Conservation (phyloP, 2,113 vertebrate species). For the Fukomys damarensis region DNA sequence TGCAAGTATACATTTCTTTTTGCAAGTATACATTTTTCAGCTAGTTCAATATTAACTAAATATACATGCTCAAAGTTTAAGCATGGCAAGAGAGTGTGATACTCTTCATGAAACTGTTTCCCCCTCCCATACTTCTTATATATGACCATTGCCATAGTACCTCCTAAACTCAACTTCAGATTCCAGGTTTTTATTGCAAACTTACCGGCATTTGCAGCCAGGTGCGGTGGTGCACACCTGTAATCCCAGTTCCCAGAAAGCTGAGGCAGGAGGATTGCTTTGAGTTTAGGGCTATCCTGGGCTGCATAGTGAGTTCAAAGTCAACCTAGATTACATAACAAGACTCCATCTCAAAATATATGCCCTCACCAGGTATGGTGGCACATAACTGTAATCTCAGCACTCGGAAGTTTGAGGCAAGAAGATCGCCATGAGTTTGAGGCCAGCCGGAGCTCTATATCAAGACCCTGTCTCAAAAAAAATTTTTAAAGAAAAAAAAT, state of each 20-base stretch:
- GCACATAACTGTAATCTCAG: too few species aligned
- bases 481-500: neutral
- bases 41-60: neutral
- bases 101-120: neutral
- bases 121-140: neutral
- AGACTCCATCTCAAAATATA: neutral
- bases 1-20: neutral
- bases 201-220: neutral
- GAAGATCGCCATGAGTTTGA: too few species aligned
- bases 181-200: neutral
- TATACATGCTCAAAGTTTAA: neutral
- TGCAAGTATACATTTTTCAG: neutral
- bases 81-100: neutral
- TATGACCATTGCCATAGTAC: neutral
- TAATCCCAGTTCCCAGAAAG: neutral
- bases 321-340: neutral
- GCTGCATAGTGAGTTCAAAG: neutral
- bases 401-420: too few species aligned
- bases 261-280: neutral
- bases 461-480: neutral
- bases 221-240: neutral
- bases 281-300: neutral
- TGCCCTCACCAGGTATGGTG: too few species aligned
- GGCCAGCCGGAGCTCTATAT: too few species aligned
- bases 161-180: neutral